phyloP scores from a whole-genome alignment of 2,888 invertebrate genomes.

The Rhamnusium bicolor region DNA sequence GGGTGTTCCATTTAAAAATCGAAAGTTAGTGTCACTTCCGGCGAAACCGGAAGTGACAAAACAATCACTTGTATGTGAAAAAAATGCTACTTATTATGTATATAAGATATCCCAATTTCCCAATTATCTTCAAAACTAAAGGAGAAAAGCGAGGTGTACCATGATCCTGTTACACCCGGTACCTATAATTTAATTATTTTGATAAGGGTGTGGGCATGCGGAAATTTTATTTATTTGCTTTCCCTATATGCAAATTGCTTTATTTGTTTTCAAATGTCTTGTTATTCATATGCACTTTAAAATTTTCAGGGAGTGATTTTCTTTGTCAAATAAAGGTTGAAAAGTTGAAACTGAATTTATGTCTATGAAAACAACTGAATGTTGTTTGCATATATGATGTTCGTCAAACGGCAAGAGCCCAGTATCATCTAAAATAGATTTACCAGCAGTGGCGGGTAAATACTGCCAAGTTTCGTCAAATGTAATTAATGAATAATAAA shows the following conservation, averaged over 20 bases:
- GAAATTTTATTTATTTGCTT: too few relatives aligned
- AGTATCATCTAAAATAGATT: constrained; percentile 16
- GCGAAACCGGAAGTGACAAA: too few relatives aligned
- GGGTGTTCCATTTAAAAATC: too few relatives aligned
- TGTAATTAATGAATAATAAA: not conserved
- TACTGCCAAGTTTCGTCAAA: not conserved
- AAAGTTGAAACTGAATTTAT: constrained; percentile 7
- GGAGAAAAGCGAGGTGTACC: too few relatives aligned
- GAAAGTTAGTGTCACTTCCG: too few relatives aligned
- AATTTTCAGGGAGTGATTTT: constrained; percentile 3
- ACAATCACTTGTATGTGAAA: too few relatives aligned
- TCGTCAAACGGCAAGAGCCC: constrained; percentile 2
- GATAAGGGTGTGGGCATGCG: not conserved
- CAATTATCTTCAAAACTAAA: too few relatives aligned
- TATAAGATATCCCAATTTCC: too few relatives aligned
- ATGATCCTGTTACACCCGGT: too few relatives aligned
- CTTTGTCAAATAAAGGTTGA: constrained; percentile 1
- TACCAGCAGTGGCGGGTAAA: not conserved
- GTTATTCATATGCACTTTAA: not conserved
- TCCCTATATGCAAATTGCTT: too few relatives aligned
- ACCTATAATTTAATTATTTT: not conserved
- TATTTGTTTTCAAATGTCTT: too few relatives aligned
- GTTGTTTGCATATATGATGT: constrained; percentile 19
- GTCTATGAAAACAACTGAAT: constrained; percentile 16
- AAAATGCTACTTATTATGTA: too few relatives aligned